A percentile compares a stretch with the other conserved stretches of the same genome.
phyloP scores from a whole-genome alignment of 2,113 vertebrate genomes.

The Myotis brandtii region DNA sequence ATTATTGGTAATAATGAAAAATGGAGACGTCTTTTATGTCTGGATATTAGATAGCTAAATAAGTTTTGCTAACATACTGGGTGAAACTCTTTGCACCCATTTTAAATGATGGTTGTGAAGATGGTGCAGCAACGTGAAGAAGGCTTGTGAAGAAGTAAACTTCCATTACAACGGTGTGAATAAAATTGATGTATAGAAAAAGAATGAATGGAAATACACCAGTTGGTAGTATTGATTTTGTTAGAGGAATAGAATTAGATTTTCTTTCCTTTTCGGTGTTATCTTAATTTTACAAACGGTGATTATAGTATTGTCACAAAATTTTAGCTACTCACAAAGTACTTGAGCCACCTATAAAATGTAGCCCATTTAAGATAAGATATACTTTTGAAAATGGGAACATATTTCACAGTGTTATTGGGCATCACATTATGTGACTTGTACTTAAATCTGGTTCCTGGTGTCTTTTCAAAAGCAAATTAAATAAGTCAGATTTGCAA shows the following conservation, averaged over 20 bases:
- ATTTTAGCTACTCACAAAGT: background rate
- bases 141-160: background rate
- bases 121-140: background rate
- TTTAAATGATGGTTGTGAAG: background rate
- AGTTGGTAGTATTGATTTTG: background rate
- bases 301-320: background rate
- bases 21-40: background rate
- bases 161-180: background rate
- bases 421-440: background rate
- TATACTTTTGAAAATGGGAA: background rate
- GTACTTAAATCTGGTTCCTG: background rate
- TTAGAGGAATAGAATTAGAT: background rate
- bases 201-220: background rate
- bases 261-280: background rate
- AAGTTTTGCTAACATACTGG: background rate
- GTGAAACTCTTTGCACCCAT: background rate
- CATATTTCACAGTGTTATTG: background rate
- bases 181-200: background rate
- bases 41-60: background rate
- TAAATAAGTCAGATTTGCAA: background rate
- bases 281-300: constrained; percentile 7
- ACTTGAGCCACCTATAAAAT: background rate
- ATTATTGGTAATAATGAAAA: constrained; percentile 41
- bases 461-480: constrained; percentile 16
- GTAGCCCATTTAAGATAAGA: background rate